Conservation (phyloP, 1,140 invertebrate species). For the Bradysia coprophila region DNA sequence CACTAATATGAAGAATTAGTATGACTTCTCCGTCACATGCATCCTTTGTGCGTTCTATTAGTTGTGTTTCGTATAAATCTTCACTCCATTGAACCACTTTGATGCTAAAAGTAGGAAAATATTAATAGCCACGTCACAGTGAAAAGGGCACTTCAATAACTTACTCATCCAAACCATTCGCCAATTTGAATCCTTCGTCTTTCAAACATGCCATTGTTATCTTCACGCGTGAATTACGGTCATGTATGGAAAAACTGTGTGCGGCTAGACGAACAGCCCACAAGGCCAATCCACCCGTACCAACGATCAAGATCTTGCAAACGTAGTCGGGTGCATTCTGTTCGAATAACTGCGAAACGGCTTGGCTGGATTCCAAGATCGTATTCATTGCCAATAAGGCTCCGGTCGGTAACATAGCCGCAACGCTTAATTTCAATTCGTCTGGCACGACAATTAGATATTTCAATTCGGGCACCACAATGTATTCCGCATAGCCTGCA, state of each 20-base stretch:
- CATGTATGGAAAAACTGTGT: slow-evolving; percentile 48
- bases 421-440: slow-evolving; percentile 57
- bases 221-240: slow-evolving; percentile 37
- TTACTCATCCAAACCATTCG: slow-evolving; percentile 55
- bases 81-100: slow-evolving; percentile 74
- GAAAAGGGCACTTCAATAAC: too few species aligned
- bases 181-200: slow-evolving; percentile 55
- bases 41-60: slow-evolving; percentile 73
- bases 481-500: slow-evolving; percentile 74
- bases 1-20: too few species aligned
- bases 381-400: slow-evolving; percentile 72
- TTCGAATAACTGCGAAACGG: slow-evolving; percentile 42
- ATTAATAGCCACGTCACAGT: too few species aligned
- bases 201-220: slow-evolving; percentile 61
- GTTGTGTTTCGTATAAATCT: slow-evolving; percentile 67
- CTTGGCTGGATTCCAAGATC: slow-evolving; percentile 48
- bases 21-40: slow-evolving; percentile 65
- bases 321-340: slow-evolving; percentile 39
- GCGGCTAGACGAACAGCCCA: slow-evolving; percentile 76
- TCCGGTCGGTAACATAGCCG: slow-evolving; percentile 75
- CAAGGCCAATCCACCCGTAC: slow-evolving; percentile 79
- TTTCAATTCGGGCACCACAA: slow-evolving; percentile 65
- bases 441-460: slow-evolving; percentile 70
- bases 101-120: too few species aligned
- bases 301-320: slow-evolving; percentile 77